These are phyloP conservation scores for Callorhinus ursinus DNA, from an alignment of 2,113 vertebrate species.

Conservation along the genomic window DNA sequence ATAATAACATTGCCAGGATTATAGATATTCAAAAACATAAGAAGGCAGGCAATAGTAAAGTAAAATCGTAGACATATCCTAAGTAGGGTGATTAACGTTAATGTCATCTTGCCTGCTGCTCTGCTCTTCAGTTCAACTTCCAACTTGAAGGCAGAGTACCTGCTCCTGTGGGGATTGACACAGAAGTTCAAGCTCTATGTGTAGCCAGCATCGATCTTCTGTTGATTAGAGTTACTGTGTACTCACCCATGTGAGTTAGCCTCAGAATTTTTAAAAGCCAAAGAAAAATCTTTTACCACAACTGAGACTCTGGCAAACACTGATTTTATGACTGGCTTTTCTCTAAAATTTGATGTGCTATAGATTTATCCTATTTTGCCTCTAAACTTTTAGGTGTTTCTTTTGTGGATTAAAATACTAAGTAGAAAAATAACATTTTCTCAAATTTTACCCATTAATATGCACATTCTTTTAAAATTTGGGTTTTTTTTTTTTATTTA, in stretches of 20 bases:
- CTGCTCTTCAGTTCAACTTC: conserved; percentile 50
- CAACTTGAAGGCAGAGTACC: background rate
- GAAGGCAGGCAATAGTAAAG: background rate
- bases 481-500: background rate
- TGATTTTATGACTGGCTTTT: background rate
- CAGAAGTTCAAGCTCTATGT: conserved; percentile 37
- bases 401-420: conserved; percentile 39
- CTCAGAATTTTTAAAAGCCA: background rate
- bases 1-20: conserved; percentile 32
- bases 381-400: background rate
- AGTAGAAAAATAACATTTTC: conserved; percentile 17
- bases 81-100: conserved; percentile 58
- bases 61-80: conserved; percentile 22
- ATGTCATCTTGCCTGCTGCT: conserved; percentile 18
- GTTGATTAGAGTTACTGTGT: conserved; percentile 46
- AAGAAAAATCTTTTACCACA: conserved; percentile 69
- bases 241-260: background rate
- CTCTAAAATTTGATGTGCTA: conserved; percentile 6
- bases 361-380: background rate
- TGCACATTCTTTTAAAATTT: background rate
- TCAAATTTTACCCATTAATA: background rate
- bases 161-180: conserved; percentile 14
- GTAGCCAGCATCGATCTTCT: conserved; percentile 35
- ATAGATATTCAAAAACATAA: conserved; percentile 36
- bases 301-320: background rate